Percentiles rank a stretch among this genome's conserved stretches.
Conservation (phyloP, 2,113 vertebrate species). For the Probosciger aterrimus region DNA sequence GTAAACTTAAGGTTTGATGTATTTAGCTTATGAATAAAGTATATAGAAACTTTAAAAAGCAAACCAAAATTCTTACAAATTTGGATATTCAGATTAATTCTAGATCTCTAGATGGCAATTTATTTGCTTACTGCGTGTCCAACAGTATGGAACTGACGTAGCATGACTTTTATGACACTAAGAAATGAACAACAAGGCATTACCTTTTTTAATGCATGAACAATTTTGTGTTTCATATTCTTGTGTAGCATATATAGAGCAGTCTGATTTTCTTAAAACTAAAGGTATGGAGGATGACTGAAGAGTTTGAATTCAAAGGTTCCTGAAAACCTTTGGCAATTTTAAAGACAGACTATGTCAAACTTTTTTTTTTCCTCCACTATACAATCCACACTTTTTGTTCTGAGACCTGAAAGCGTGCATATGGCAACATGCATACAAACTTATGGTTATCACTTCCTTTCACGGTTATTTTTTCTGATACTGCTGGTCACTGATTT, state of each 20-base stretch:
- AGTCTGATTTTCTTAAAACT: neutral
- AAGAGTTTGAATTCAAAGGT: neutral
- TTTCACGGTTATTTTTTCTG: neutral
- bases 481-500: neutral
- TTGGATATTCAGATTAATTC: neutral
- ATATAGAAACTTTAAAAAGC: rapidly evolving
- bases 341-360: neutral
- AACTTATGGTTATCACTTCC: neutral
- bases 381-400: neutral
- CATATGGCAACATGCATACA: neutral
- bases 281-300: neutral
- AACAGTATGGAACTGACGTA: neutral
- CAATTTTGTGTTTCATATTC: neutral
- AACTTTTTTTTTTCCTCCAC: neutral
- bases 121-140: neutral
- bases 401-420: neutral
- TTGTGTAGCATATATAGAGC: neutral
- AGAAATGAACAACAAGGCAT: neutral
- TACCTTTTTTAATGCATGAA: neutral
- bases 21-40: neutral
- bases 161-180: neutral
- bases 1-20: neutral
- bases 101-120: neutral
- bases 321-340: neutral
- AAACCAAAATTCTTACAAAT: neutral